Evolutionary conservation across 2,113 vertebrate genomes (phyloP).

Genomic region (Perca fluviatilis): DNA sequence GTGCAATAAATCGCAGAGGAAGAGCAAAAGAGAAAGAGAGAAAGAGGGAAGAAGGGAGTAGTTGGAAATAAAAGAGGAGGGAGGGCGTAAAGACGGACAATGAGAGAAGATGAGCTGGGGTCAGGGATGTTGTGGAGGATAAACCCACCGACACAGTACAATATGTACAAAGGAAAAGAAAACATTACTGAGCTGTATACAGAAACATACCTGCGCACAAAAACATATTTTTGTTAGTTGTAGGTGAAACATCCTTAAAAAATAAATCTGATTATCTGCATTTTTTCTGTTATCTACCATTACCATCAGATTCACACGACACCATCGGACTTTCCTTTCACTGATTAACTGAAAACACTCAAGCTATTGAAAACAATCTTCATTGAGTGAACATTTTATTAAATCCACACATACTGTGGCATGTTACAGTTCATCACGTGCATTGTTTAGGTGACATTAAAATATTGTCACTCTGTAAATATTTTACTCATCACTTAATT

Average conservation of each 20-base stretch:
- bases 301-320: not conserved
- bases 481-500: slow-evolving; percentile 70
- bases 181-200: not conserved
- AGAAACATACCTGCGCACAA: not conserved
- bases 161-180: slow-evolving; percentile 17
- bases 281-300: not conserved
- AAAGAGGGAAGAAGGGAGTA: slow-evolving; percentile 29
- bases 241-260: not conserved
- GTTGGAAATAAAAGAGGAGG: slow-evolving; percentile 62
- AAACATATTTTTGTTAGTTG: not conserved
- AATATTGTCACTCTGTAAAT: slow-evolving; percentile 72
- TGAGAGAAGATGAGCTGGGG: slow-evolving; percentile 57
- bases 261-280: not conserved
- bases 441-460: slow-evolving; percentile 64
- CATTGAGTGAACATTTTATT: slow-evolving; percentile 30
- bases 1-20: slow-evolving; percentile 86
- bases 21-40: slow-evolving; percentile 62
- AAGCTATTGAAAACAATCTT: slow-evolving; percentile 18
- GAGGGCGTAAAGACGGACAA: slow-evolving; percentile 22
- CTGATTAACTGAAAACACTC: slow-evolving; percentile 39
- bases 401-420: slow-evolving; percentile 26
- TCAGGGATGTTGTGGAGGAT: slow-evolving; percentile 49
- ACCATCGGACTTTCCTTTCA: not conserved
- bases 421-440: slow-evolving; percentile 34
- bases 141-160: slow-evolving; percentile 14